Percentiles rank a stretch among this genome's conserved stretches.
Conservation (phyloP, 2,797 vertebrate genomes). For the Enteromius fasciolatus region DNA sequence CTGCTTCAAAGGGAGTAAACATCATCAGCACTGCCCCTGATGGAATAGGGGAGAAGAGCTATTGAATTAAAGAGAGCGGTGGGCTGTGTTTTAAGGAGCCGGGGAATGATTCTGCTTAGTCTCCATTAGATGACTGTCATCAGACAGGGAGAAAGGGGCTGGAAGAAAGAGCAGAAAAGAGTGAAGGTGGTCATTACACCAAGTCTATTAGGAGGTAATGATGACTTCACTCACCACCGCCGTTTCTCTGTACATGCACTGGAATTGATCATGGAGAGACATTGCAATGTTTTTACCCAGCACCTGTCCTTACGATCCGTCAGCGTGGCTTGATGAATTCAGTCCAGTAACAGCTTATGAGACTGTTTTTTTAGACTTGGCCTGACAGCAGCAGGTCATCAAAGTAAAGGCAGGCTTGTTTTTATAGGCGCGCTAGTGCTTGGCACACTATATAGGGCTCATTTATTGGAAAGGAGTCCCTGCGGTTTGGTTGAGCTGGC, state of each 20-base stretch:
- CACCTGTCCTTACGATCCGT: background rate
- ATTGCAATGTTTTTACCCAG: slow-evolving; percentile 14
- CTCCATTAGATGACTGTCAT: slow-evolving; percentile 50
- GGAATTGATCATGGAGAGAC: slow-evolving; percentile 35
- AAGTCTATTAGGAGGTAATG: slow-evolving; percentile 56
- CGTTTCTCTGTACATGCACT: slow-evolving; percentile 8
- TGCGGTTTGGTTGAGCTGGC: background rate
- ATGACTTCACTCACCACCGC: slow-evolving; percentile 42
- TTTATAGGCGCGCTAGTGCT: slow-evolving; percentile 12
- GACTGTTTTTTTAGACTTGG: background rate
- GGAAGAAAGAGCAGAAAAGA: slow-evolving; percentile 23
- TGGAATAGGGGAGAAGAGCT: slow-evolving; percentile 16
- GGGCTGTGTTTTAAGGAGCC: slow-evolving; percentile 35
- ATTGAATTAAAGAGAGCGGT: slow-evolving; percentile 28
- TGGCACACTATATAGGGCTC: slow-evolving; percentile 17
- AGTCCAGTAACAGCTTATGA: background rate
- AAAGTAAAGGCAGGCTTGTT: slow-evolving; percentile 2
- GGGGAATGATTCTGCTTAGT: slow-evolving; percentile 43
- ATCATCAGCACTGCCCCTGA: background rate
- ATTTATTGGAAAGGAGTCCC: slow-evolving; percentile 19
- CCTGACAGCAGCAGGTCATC: slow-evolving; percentile 15
- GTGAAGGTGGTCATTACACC: slow-evolving; percentile 47
- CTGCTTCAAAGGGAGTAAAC: slow-evolving; percentile 51
- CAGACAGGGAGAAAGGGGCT: slow-evolving; percentile 32
- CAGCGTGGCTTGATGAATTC: slow-evolving; percentile 33